Conservation (phyloP, 2,797 vertebrate species). For the Diplodus sargus region DNA sequence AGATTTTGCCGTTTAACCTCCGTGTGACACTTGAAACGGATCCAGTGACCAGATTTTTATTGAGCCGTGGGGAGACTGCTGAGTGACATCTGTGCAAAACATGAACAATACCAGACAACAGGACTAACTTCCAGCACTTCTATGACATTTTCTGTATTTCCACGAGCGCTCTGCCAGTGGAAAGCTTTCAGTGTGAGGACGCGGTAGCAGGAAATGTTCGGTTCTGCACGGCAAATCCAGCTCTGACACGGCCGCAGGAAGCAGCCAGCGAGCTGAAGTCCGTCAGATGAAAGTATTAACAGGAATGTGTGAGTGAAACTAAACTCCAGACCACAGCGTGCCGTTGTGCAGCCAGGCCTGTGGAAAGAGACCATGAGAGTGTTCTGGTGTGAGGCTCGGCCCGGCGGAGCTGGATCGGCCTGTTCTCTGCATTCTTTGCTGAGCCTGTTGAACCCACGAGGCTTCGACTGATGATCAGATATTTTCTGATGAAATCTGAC, state of each 20-base stretch:
- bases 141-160: neutral
- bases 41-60: neutral
- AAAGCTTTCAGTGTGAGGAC: neutral
- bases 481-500: neutral
- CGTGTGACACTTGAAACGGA: neutral
- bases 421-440: neutral
- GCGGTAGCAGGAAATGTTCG: neutral
- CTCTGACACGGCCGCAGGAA: neutral
- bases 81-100: too few relatives aligned
- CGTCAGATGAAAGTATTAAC: neutral
- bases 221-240: neutral
- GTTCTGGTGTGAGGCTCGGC: neutral
- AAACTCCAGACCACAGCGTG: conserved; percentile 2
- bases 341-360: neutral
- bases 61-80: neutral
- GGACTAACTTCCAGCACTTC: too few relatives aligned
- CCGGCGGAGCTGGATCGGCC: neutral
- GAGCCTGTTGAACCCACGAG: neutral
- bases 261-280: neutral
- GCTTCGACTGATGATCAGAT: neutral
- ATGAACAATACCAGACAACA: too few relatives aligned
- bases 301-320: neutral
- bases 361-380: neutral
- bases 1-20: too few relatives aligned
- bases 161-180: too few relatives aligned